Evolutionary conservation across 2,797 vertebrate genomes (phyloP).

Genomic region (Mus spretus): DNA sequence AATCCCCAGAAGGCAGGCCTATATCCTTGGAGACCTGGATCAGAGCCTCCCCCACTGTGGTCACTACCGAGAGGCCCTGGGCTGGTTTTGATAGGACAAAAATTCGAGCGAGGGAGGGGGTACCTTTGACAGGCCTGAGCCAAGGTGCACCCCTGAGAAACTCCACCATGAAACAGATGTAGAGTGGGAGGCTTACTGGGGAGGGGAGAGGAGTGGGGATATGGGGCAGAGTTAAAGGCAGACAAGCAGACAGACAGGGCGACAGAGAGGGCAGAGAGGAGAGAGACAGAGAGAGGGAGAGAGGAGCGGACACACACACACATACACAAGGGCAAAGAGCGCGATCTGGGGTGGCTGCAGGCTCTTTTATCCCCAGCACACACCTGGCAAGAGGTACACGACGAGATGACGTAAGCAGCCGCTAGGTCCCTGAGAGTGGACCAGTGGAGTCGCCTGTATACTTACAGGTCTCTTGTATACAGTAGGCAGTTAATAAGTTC

Average conservation of each 20-base stretch:
- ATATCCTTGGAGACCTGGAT: constrained; percentile 14
- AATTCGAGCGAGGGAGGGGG: background rate
- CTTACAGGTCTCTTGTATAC: background rate
- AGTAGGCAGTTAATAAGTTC: background rate
- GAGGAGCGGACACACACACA: no score
- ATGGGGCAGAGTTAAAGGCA: background rate
- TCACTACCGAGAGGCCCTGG: background rate
- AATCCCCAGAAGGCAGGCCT: background rate
- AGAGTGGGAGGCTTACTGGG: background rate
- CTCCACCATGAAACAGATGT: background rate
- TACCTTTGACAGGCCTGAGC: background rate
- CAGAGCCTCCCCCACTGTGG: background rate
- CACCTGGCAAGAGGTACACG: background rate
- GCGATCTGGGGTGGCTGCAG: background rate
- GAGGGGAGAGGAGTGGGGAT: background rate
- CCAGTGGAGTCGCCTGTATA: background rate
- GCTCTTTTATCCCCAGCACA: background rate
- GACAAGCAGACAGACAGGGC: background rate
- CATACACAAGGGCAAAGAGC: background rate
- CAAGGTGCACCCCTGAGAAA: background rate
- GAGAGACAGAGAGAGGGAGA: background rate
- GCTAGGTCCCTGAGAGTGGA: background rate
- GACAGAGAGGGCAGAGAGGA: background rate
- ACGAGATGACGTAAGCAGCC: background rate
- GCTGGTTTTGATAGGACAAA: background rate